A percentile compares a stretch with the other conserved stretches of the same genome.
These are phyloP conservation scores for Spinus pinus DNA, from an alignment of 2,797 vertebrate genomes.

Conservation along the genomic window DNA sequence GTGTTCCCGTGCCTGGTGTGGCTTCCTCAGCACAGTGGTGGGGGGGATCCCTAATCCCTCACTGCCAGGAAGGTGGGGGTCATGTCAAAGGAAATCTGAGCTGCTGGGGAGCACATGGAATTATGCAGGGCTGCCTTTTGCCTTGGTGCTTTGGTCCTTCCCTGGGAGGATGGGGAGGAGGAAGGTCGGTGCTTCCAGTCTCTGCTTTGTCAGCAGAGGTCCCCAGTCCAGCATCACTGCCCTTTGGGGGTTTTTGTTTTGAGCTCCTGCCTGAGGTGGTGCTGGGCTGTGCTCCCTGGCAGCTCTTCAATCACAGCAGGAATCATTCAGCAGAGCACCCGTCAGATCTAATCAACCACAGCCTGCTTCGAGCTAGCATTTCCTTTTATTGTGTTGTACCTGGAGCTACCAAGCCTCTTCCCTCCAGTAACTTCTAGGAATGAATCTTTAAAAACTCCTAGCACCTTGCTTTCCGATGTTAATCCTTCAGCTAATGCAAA, in stretches of 20 bases:
- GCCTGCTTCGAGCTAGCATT: not conserved
- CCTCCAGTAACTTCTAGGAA: not conserved
- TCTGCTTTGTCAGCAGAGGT: not conserved
- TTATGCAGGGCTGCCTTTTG: not conserved
- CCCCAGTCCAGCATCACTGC: not conserved
- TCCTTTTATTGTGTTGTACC: not conserved
- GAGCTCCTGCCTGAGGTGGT: not conserved
- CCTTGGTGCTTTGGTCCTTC: not conserved
- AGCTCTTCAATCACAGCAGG: not conserved
- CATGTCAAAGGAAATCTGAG: not conserved
- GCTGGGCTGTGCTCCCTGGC: not conserved
- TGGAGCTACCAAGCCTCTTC: not conserved
- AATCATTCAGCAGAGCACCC: not conserved
- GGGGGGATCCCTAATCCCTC: not conserved
- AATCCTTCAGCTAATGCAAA: not conserved
- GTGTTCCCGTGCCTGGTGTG: not conserved
- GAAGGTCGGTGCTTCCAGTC: not conserved
- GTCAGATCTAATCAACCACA: not conserved
- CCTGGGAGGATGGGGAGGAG: not conserved
- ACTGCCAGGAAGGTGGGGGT: not conserved
- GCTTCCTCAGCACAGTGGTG: not conserved
- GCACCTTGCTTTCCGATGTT: not conserved
- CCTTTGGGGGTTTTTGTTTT: not conserved
- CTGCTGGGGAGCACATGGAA: not conserved
- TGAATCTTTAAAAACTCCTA: not conserved